Percentiles rank a stretch among this genome's conserved stretches.
These are phyloP conservation scores for Arrhamphus sclerolepis DNA, from an alignment of 2,797 vertebrate genomes.

Conservation along the genomic window DNA sequence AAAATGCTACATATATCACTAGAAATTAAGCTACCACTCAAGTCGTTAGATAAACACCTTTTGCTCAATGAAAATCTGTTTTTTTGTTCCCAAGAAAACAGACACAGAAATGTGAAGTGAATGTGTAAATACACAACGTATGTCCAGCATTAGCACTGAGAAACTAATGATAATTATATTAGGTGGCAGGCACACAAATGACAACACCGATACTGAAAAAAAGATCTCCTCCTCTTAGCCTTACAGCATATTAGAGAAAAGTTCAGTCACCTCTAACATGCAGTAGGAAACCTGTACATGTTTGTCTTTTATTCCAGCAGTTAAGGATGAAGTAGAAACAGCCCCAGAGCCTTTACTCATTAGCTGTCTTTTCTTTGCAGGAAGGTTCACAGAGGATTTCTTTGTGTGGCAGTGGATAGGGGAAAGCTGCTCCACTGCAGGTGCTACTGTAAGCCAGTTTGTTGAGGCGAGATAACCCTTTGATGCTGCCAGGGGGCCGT, in stretches of 20 bases:
- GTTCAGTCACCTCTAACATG: constrained; percentile 20
- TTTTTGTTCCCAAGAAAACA: constrained; percentile 9
- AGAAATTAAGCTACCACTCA: constrained; percentile 6
- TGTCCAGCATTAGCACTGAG: constrained; percentile 41
- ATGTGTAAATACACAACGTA: constrained; percentile 21
- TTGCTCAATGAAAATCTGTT: constrained; percentile 18
- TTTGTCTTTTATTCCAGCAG: constrained; percentile 38
- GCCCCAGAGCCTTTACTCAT: constrained; percentile 75
- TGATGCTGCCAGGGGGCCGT: constrained; percentile 97
- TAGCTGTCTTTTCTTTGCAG: constrained; percentile 87
- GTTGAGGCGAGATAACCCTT: constrained; percentile 93
- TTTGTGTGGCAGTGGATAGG: constrained; percentile 90
- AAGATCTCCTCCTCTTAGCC: constrained; percentile 39
- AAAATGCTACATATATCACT: constrained; percentile 51
- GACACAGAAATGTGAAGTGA: constrained; percentile 22
- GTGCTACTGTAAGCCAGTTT: constrained; percentile 89
- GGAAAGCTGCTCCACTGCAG: constrained; percentile 90
- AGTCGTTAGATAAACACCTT: constrained; percentile 24
- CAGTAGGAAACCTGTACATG: constrained; percentile 46
- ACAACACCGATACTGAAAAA: constrained; percentile 56
- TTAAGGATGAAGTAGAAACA: constrained; percentile 22
- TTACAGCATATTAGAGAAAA: constrained; percentile 36
- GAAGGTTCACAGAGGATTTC: constrained; percentile 88
- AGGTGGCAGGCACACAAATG: constrained; percentile 65
- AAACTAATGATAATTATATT: constrained; percentile 47